These are phyloP conservation scores for Drosophila lacicola DNA, from an alignment of 2,888 invertebrate species.

Conservation along the genomic window DNA sequence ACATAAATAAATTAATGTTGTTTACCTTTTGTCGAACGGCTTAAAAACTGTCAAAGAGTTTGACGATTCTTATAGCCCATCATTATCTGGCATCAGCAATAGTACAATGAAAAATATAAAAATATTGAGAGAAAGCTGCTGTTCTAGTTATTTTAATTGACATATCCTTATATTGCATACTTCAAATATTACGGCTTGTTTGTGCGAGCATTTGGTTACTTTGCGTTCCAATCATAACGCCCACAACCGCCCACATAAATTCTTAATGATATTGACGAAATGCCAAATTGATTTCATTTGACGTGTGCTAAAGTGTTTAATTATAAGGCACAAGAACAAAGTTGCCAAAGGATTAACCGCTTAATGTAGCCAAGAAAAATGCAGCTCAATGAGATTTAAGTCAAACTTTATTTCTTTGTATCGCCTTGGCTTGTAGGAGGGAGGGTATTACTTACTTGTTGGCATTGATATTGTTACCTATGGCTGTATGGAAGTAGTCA, in stretches of 20 bases:
- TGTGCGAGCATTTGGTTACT: neutral
- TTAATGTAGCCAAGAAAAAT: slow-evolving; percentile 46
- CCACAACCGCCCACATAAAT: slow-evolving; percentile 25
- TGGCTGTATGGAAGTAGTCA: slow-evolving; percentile 31
- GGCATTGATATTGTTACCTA: slow-evolving; percentile 66
- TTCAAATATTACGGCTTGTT: neutral
- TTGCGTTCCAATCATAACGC: slow-evolving; percentile 1
- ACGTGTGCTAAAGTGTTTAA: slow-evolving; percentile 62
- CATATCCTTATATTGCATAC: slow-evolving; percentile 1
- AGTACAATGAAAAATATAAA: too few species aligned
- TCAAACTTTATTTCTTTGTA: slow-evolving; percentile 43
- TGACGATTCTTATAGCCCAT: too few species aligned
- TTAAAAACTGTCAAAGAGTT: too few species aligned
- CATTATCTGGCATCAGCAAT: too few species aligned
- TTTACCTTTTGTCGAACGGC: too few species aligned
- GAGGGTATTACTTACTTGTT: slow-evolving; percentile 41
- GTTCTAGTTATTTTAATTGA: slow-evolving; percentile 6
- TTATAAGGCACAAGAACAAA: slow-evolving; percentile 47
- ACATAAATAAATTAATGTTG: too few species aligned
- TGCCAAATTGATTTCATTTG: slow-evolving; percentile 44
- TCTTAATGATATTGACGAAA: slow-evolving; percentile 51
- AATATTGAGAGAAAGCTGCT: neutral
- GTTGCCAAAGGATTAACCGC: slow-evolving; percentile 63
- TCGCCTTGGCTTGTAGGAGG: neutral
- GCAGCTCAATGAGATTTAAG: slow-evolving; percentile 40